These are phyloP conservation scores for Ursus arctos DNA, from an alignment of 2,113 vertebrate genomes.

Conservation along the genomic window DNA sequence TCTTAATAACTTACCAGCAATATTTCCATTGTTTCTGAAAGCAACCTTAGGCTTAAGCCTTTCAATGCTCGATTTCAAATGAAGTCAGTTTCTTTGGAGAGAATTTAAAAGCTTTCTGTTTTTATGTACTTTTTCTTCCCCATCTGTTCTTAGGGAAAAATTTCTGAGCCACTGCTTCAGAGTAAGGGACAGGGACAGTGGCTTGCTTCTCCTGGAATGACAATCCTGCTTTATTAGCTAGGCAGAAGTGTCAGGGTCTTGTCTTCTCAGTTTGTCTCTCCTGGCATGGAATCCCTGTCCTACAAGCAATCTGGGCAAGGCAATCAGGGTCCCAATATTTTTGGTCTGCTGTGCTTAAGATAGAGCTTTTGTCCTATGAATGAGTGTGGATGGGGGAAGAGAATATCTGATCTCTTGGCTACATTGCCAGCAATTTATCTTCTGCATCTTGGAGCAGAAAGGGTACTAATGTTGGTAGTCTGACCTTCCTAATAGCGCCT, in stretches of 20 bases:
- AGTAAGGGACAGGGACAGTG: background rate
- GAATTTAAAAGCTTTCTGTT: background rate
- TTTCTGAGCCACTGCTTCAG: background rate
- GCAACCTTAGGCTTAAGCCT: background rate
- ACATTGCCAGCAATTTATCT: background rate
- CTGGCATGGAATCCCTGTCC: background rate
- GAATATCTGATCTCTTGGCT: background rate
- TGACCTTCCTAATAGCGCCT: background rate
- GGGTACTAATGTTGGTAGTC: background rate
- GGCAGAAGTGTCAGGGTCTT: background rate
- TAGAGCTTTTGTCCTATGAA: background rate
- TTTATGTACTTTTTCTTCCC: accelerated
- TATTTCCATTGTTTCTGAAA: background rate
- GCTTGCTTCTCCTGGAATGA: background rate
- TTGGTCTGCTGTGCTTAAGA: background rate
- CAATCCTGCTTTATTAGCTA: background rate
- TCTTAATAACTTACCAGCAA: background rate
- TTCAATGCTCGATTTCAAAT: background rate
- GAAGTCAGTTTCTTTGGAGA: background rate
- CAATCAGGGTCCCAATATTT: no score
- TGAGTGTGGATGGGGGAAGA: background rate
- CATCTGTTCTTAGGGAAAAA: background rate
- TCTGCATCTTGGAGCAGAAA: background rate
- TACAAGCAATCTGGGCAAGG: background rate
- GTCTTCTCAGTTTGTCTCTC: background rate